Conservation (phyloP, 2,888 invertebrate species). For the Scrobipalpa costella region DNA sequence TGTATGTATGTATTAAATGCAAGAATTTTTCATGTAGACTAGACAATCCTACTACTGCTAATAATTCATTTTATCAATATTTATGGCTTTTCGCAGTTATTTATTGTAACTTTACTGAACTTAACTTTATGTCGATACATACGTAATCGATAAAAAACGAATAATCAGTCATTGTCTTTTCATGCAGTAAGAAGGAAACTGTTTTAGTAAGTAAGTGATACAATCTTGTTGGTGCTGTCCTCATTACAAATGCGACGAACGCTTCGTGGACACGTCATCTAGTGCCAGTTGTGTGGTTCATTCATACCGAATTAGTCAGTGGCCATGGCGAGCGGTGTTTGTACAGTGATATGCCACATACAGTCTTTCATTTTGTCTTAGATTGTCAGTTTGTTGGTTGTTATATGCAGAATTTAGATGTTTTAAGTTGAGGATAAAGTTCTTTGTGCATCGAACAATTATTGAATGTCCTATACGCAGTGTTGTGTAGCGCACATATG, state of each 20-base stretch:
- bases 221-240: not conserved
- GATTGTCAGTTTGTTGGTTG: not conserved
- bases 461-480: constrained; percentile 38
- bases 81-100: too few relatives aligned
- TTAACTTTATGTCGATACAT: too few relatives aligned
- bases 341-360: not conserved
- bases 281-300: not conserved
- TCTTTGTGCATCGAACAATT: not conserved
- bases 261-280: constrained; percentile 8
- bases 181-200: not conserved
- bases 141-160: too few relatives aligned
- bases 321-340: too few relatives aligned
- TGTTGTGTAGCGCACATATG: constrained; percentile 43
- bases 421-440: not conserved
- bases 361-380: not conserved
- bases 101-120: too few relatives aligned
- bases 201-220: not conserved
- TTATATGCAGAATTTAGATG: not conserved
- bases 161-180: not conserved
- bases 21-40: too few relatives aligned
- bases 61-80: too few relatives aligned
- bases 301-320: constrained; percentile 14
- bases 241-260: not conserved
- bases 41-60: too few relatives aligned
- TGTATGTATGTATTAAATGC: too few relatives aligned